Base-by-base conservation (phyloP, 2,888 invertebrate species). In the Emmelina monodactyla region DNA sequence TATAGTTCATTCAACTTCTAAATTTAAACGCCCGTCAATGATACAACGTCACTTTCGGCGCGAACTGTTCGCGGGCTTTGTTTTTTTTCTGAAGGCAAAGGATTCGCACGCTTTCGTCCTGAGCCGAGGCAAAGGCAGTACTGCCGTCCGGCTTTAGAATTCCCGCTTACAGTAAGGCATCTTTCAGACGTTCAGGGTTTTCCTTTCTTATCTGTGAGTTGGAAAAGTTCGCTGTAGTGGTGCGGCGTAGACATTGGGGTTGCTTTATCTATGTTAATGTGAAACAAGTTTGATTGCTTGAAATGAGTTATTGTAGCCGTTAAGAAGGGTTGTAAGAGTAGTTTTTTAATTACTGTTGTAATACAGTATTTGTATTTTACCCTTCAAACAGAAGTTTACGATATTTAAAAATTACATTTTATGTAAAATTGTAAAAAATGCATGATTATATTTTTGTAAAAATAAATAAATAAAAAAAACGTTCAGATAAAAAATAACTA, bases 1-100 rank as follows among this genome's bases (percentile, higher is more conserved):
- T 10, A 35, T 28, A 43, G 47, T 51, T 50, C 47, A 46, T 49
- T 51, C 42, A 50, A 46, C 49, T 42, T 44, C 43, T 36, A 25
- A 4, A n/a, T 25, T 25, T 7, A 25, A 9, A 25, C 3, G 3
- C 25, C 25, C 25, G 25, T 10, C n/a, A n/a, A n/a, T 25, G 25
- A 25, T 11, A 25, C 3, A 25, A 25, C 25, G n/a, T n/a, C n/a
- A 25, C 25, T 25, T 25, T 25, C 11, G 25, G 25, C 25, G 25
- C 25, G 25, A 25, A 25, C 25, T 9, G n/a, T 9, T 25, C 6
- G 3, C 11, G n/a, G 6, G 11, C 25, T 25, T 25, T 36, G 31
- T 34, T 22, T 40, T 35, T 22, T 29, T 25, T 25, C 11, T 10
- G 3, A 25, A 11, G 25, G 6, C 9, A 25, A 25, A 11, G 25